phyloP scores from a whole-genome alignment of 2,888 invertebrate genomes.

The Dolichopus griseipennis region DNA sequence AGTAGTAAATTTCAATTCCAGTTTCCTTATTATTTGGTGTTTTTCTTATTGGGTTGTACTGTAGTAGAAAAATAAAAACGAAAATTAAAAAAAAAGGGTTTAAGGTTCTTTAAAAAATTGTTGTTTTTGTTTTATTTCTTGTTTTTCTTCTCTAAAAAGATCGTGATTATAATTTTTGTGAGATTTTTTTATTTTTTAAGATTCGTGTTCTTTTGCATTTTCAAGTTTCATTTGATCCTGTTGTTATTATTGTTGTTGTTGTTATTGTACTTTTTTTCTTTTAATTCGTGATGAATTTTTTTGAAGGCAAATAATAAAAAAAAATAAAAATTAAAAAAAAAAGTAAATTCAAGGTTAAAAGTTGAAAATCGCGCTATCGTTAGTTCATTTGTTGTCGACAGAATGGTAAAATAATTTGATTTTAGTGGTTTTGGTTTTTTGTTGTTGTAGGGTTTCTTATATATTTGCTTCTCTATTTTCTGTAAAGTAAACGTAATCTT shows the following conservation, averaged over 20 bases:
- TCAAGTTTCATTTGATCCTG: too few species aligned
- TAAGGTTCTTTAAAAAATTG: not conserved
- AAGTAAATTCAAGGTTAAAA: not conserved
- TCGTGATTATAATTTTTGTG: constrained; percentile 2
- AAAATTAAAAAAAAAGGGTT: not conserved
- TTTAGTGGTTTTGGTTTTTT: too few species aligned
- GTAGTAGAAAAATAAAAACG: too few species aligned
- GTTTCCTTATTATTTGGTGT: not conserved
- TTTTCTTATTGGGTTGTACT: not conserved
- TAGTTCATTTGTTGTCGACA: too few species aligned
- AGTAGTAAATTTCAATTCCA: not conserved
- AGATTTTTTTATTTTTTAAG: not conserved
- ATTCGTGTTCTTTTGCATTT: not conserved
- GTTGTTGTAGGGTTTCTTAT: too few species aligned
- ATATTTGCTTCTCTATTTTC: too few species aligned
- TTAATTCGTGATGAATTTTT: not conserved
- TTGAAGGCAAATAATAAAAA: not conserved
- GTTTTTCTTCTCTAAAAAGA: not conserved
- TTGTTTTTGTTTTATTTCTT: too few species aligned
- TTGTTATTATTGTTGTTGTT: too few species aligned
- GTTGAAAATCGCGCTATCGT: not conserved
- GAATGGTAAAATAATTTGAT: too few species aligned
- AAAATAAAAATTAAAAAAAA: not conserved
- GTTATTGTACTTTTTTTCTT: not conserved
- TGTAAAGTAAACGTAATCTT: too few species aligned